Conservation (phyloP, 1,140 invertebrate genomes). For the Temnothorax curvispinosus region DNA sequence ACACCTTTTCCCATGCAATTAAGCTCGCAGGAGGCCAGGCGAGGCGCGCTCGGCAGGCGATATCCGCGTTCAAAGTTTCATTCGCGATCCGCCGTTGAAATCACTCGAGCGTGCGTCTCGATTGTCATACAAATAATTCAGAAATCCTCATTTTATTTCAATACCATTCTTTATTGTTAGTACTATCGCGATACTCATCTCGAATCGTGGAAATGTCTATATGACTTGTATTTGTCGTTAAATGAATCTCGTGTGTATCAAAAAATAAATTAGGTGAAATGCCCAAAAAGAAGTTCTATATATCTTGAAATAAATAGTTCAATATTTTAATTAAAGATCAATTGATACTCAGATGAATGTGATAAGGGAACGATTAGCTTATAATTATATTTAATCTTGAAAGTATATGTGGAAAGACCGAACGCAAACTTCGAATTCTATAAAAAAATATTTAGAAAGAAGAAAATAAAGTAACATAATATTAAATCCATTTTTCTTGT, state of each 20-base stretch:
- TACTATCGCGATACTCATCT: neutral
- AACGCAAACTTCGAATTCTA: no score
- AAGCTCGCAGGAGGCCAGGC: slow-evolving; percentile 19
- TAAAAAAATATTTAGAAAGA: no score
- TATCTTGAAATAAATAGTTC: no score
- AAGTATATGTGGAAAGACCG: no score
- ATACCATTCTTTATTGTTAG: neutral
- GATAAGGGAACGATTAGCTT: no score
- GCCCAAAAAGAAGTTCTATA: no score
- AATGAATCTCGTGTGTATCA: neutral
- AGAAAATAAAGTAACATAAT: no score
- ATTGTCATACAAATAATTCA: neutral
- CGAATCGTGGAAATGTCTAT: neutral
- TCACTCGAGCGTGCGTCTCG: neutral
- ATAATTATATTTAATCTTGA: no score
- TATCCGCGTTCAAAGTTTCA: slow-evolving; percentile 1
- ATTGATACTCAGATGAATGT: no score
- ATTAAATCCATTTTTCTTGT: no score
- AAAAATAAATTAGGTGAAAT: no score
- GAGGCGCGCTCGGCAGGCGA: neutral
- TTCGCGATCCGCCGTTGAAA: slow-evolving; percentile 24
- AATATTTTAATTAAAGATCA: no score
- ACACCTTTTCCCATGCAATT: slow-evolving; percentile 67
- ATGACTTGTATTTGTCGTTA: neutral
- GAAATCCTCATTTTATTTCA: neutral